Conservation (phyloP, 2,113 vertebrate genomes). For the Procavia capensis region DNA sequence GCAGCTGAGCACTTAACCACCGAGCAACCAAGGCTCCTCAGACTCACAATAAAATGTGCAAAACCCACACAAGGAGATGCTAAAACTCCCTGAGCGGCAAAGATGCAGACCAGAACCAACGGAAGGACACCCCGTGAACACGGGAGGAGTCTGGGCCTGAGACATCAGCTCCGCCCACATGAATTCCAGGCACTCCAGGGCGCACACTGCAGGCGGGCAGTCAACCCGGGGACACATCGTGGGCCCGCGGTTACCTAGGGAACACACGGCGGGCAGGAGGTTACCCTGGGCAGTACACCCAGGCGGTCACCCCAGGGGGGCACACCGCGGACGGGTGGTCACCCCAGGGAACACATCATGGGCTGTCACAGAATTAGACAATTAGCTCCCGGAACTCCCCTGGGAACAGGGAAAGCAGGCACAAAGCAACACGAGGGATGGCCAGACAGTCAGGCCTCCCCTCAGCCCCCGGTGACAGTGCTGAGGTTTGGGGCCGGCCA, state of each 20-base stretch:
- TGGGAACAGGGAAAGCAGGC: background rate
- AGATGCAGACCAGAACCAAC: background rate
- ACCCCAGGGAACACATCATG: background rate
- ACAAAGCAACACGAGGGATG: background rate
- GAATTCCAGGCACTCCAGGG: no score
- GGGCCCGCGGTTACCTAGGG: no score
- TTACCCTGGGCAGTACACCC: no score
- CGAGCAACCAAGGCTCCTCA: no score
- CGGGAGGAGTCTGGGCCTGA: background rate
- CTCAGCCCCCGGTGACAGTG: background rate
- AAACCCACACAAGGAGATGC: background rate
- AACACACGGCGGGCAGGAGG: no score
- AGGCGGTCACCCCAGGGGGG: no score
- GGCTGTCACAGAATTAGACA: background rate
- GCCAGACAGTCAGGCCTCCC: background rate
- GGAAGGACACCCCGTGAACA: background rate
- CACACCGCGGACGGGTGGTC: no score
- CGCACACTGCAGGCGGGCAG: no score
- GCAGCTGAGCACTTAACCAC: no score
- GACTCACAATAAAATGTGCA: background rate
- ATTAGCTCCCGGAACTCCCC: background rate
- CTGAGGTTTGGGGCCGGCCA: accelerated
- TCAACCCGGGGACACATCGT: no score
- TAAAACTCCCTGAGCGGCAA: background rate
- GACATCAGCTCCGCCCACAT: background rate